Evolutionary conservation across 2,888 invertebrate species (phyloP), one percentile per base, ranked within the genome.

Genomic region (Dione vanillae): DNA sequence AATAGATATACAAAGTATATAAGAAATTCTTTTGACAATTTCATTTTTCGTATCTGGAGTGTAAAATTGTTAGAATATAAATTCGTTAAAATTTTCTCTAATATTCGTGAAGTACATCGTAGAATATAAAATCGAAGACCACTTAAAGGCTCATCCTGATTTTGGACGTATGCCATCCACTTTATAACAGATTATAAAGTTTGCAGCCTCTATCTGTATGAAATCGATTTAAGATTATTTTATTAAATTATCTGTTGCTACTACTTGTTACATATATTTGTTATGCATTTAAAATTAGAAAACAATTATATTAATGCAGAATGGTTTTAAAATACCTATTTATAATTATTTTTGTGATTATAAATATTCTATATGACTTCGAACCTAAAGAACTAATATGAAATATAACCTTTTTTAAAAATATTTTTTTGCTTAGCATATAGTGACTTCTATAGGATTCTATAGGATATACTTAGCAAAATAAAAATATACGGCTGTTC

Each of bases 71-170:
- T 6, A 16, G 14, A 27, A 61, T 6, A 35, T 61, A 27, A 61
- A 61, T 45, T 45, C 27, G 27, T 16, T 45, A 45, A 64, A 20
- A 40, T 19, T 52, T 35, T 16, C 45, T 10, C 16, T 27, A 45
- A 61, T 61, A 16, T 61, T 61, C 61, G 43, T 45, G 61, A 43
- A 0, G 27, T 7, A 27, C 43, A n/a, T 27, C 27, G n/a, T 11
- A 35, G 61, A 45, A 61, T 61, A 45, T 45, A 10, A 45, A 61
- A 61, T 61, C 61, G 45, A 11, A 35, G 16, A 27, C 27, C 35
- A 27, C 66, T 51, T 56, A 61, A 61, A 58, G 67, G 49, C 61
- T 45, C 27, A 61, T 61, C 45, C 61, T 61, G 61, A 61, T 61
- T 61, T 61, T 61, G 61, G 61, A 61, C 45, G 45, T 61, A 61